A percentile compares a stretch with the other conserved stretches of the same genome.
phyloP scores from a whole-genome alignment of 2,888 invertebrate species.

The Trichacis sp. region DNA sequence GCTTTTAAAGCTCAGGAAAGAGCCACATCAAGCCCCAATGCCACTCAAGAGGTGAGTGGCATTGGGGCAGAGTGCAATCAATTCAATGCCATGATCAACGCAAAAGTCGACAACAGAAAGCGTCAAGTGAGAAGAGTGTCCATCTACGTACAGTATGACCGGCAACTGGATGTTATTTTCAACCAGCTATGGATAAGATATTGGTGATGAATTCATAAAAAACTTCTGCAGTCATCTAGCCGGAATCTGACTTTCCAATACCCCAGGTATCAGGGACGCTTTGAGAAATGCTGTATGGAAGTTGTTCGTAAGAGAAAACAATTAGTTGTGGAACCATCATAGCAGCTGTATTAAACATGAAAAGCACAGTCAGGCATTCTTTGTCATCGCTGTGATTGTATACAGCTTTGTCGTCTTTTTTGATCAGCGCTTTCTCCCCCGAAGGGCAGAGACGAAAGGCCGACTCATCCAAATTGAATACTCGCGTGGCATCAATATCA shows the following conservation, averaged over 20 bases:
- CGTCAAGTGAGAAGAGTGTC: slow-evolving; percentile 61
- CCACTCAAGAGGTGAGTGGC: slow-evolving; percentile 56
- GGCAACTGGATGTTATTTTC: slow-evolving; percentile 55
- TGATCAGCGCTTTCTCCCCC: slow-evolving; percentile 8
- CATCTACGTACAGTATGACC: slow-evolving; percentile 65
- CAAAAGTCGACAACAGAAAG: slow-evolving; percentile 44
- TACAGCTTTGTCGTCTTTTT: slow-evolving; percentile 16
- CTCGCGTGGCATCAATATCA: slow-evolving; percentile 7
- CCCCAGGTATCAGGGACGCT: slow-evolving; percentile 59
- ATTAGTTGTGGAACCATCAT: slow-evolving; percentile 48
- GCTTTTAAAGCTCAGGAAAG: slow-evolving; percentile 43
- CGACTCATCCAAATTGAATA: slow-evolving; percentile 27
- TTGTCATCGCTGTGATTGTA: slow-evolving; percentile 25
- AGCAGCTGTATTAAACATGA: slow-evolving; percentile 47
- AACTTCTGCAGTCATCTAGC: slow-evolving; percentile 65
- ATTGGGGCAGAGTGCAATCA: slow-evolving; percentile 60
- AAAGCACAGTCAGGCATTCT: slow-evolving; percentile 20
- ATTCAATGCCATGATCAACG: slow-evolving; percentile 55
- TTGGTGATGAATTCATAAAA: slow-evolving; percentile 65
- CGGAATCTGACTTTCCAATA: slow-evolving; percentile 62
- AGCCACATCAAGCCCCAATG: slow-evolving; percentile 43
- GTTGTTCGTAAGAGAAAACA: slow-evolving; percentile 53
- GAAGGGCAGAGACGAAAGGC: slow-evolving; percentile 18
- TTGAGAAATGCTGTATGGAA: slow-evolving; percentile 48
- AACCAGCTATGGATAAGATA: slow-evolving; percentile 59